Evolutionary conservation across 2,797 vertebrate genomes (phyloP), one percentile per base, ranked within the genome.

Genomic region (Xenentodon cancila): DNA sequence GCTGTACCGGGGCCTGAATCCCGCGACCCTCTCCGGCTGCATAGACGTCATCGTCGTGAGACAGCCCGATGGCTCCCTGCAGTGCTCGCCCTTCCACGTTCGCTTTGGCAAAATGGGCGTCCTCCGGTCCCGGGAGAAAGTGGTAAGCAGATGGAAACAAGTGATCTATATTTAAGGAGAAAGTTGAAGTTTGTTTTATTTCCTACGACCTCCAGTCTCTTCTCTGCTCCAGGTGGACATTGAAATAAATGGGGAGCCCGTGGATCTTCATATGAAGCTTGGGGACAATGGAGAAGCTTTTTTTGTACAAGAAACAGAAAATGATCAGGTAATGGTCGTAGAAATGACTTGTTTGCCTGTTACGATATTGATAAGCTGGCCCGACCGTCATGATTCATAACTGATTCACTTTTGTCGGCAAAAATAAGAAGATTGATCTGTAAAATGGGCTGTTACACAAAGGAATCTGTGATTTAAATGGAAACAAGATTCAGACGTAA

Each of bases 41-140:
- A 99, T 99, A 0, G 97, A 99, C 18, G 92, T 99, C 59, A 98
- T 99, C 0, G 97, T 99, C 0, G 90, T 99, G 27, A 94, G 90
- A 3, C 97, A 94, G 75, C 96, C 97, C 1, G 95, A 98, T 49
- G 97, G 95, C 63, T 94, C 91, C 25, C 93, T 99, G 20, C 96
- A 96, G 67, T 99, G 97, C 77, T 99, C 97, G 0, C 97, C 97
- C 8, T 99, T 99, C 89, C 97, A 99, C 0, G 96, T 99, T 0
- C 97, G 97, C 79, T 99, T 98, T 0, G 97, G 97, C 49, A 99
- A 99, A 73, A 96, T 99, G 95, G 97, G 97, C 0, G 97, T 99
- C 37, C 92, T 99, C 0, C 94, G 95, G 49, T 99, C 97, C 12
- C 91, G 94, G 2, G 97, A 99, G 91, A 99, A 99, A 96, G 94